Evolutionary conservation across 2,888 invertebrate genomes (phyloP), one percentile per base, ranked within the genome.

Genomic region (Epirrita christyi): DNA sequence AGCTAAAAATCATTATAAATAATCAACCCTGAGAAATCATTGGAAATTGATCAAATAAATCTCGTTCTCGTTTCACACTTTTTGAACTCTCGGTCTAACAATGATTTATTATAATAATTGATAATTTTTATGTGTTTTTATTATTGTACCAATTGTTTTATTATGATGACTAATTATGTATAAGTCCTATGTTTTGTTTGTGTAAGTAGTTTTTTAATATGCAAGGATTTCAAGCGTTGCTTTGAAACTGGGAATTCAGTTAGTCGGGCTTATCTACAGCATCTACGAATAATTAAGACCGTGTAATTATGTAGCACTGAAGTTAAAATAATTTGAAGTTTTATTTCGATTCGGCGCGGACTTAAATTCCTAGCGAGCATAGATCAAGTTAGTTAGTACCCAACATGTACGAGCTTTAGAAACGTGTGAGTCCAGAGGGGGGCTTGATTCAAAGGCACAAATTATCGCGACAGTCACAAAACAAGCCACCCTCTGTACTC

Each of bases 311-410:
- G 21, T 21, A 21, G 2, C 21, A 3, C 4, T 21, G 21, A 21
- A 21, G 21, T 21, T 21, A 21, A 3, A 21, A 3, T 21, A 21
- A 32, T 5, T 34, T 36, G n/a, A 46, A 13, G 15, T 32, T 8
- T 2, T 50, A 53, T 43, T 51, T 70, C 27, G 45, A 47, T 59
- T 55, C 55, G 34, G 55, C 59, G 55, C 51, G 47, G 34, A 29
- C 48, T 37, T n/a, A n/a, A n/a, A n/a, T n/a, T 14, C 37, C 45
- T 50, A 59, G 85, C 74, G 79, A 80, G 77, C 77, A 73, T 87
- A 85, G 85, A 83, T 78, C 78, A 76, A 84, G 73, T 81, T 88
- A 88, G 83, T 72, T 88, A 88, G 84, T 74, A 76, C 67, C 65
- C 66, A 66, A 64, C 52, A 75, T 70, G 74, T 77, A 75, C 76